Percentiles rank a stretch among this genome's conserved stretches.
Conservation (phyloP, 2,113 vertebrate genomes). For the Bujurquina vittata region DNA sequence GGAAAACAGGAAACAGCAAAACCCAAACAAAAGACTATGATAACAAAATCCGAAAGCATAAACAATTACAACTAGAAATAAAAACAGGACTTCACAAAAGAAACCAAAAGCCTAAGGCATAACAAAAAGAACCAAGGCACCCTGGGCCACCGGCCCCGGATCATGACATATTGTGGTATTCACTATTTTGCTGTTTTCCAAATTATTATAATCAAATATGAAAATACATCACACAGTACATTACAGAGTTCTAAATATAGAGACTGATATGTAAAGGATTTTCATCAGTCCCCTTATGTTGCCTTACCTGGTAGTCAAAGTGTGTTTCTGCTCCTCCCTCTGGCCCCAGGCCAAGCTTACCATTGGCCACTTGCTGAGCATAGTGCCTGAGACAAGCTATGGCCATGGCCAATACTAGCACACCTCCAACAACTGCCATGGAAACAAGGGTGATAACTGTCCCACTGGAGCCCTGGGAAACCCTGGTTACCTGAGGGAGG, state of each 20-base stretch:
- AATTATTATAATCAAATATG: not conserved
- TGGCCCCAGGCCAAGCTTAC: conserved; percentile 89
- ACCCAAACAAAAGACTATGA: no score
- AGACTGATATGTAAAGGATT: not conserved
- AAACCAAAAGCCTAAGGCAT: no score
- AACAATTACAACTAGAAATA: no score
- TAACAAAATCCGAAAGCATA: no score
- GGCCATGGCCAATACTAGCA: conserved; percentile 84
- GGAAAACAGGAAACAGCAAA: no score
- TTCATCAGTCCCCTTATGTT: not conserved
- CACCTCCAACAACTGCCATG: conserved; percentile 88
- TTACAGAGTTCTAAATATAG: not conserved
- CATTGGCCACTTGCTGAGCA: conserved; percentile 86
- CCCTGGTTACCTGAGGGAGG: conserved; percentile 80
- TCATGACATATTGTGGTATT: not conserved
- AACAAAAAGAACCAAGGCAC: no score
- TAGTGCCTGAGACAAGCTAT: conserved; percentile 89
- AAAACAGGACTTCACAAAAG: no score
- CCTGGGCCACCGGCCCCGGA: no score
- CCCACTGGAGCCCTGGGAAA: conserved; percentile 83
- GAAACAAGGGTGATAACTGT: conserved; percentile 89
- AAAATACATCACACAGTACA: not conserved
- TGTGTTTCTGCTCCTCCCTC: conserved; percentile 95
- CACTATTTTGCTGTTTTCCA: not conserved
- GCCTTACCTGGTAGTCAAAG: conserved; percentile 93